phyloP scores from a whole-genome alignment of 37 sponge, comb jelly and placozoan genomes.

The Hormiphora californensis region DNA sequence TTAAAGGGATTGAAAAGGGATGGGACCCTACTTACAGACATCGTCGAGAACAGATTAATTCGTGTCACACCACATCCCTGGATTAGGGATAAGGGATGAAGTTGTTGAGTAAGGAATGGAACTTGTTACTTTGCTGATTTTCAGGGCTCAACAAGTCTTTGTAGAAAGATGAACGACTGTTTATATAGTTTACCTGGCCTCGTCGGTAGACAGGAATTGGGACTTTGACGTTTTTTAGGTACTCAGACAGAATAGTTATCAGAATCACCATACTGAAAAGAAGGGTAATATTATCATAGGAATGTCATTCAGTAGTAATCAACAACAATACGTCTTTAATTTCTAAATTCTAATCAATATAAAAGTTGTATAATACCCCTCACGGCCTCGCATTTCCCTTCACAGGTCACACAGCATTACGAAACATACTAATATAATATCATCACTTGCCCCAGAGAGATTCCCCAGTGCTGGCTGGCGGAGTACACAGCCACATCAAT shows the following conservation, averaged over 20 bases:
- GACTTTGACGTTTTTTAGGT: background rate
- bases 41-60: slow-evolving; percentile 19
- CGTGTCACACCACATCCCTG: too few relatives aligned
- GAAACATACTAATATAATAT: background rate
- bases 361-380: too few relatives aligned
- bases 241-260: background rate
- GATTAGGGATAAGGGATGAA: too few relatives aligned
- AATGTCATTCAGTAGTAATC: too few relatives aligned
- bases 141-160: too few relatives aligned
- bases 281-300: too few relatives aligned
- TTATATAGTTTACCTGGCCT: background rate
- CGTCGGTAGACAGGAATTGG: background rate
- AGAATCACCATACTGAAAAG: slow-evolving; percentile 19
- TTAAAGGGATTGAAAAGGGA: too few relatives aligned
- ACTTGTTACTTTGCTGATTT: too few relatives aligned
- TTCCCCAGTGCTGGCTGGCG: slow-evolving; percentile 16
- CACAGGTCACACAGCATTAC: background rate
- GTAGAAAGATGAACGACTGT: background rate
- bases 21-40: slow-evolving; percentile 41
- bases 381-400: too few relatives aligned
- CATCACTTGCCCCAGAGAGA: background rate
- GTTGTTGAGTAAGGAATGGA: too few relatives aligned
- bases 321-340: too few relatives aligned
- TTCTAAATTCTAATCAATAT: too few relatives aligned
- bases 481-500: background rate